Percentiles rank a stretch among this genome's conserved stretches.
phyloP scores from a whole-genome alignment of 2,113 vertebrate species.

The Semicossyphus pulcher region DNA sequence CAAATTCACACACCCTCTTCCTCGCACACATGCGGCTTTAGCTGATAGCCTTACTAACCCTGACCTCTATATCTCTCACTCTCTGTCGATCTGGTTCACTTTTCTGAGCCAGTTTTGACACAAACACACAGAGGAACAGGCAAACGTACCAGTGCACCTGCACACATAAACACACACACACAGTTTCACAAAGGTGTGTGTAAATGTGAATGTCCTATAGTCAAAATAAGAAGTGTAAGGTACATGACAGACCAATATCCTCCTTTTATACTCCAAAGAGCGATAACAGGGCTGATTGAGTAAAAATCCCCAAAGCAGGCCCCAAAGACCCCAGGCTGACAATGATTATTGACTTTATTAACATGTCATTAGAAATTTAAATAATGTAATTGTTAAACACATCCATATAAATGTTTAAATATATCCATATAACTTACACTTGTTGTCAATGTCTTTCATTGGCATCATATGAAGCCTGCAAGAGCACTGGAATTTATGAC shows the following conservation, averaged over 20 bases:
- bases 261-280: background rate
- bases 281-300: background rate
- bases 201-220: background rate
- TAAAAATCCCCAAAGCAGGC: background rate
- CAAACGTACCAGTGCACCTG: conserved; percentile 13
- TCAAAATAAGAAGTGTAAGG: no score
- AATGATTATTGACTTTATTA: background rate
- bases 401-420: background rate
- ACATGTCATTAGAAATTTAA: background rate
- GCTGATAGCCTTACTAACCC: conserved; percentile 63
- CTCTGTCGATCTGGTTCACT: conserved; percentile 17
- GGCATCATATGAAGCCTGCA: background rate
- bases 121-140: conserved; percentile 11
- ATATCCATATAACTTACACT: background rate
- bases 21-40: conserved; percentile 52
- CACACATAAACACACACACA: background rate
- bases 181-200: background rate
- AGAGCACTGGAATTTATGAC: background rate
- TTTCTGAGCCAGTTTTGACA: conserved; percentile 40
- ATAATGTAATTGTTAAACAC: background rate
- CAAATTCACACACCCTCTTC: conserved; percentile 12
- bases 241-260: no score
- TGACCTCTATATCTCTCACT: conserved; percentile 48
- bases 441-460: background rate
- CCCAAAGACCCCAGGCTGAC: background rate